phyloP scores from a whole-genome alignment of 2,888 invertebrate genomes.

The Conops quadrifasciatus region DNA sequence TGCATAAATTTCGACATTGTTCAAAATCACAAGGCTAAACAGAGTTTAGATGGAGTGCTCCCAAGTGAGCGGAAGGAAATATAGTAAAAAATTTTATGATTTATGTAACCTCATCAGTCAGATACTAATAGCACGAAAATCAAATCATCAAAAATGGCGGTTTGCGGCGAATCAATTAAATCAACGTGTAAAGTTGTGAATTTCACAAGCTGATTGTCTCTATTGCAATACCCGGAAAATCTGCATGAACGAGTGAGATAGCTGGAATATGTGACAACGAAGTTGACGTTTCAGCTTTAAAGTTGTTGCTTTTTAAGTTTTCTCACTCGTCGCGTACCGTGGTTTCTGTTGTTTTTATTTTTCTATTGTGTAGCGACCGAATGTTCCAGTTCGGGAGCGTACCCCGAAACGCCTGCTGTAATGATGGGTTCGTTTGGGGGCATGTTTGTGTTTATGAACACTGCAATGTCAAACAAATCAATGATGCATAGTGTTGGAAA shows the following conservation, averaged over 20 bases:
- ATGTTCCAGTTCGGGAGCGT: constrained; percentile 16
- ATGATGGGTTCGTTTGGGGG: no score
- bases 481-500: no score
- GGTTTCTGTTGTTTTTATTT: background rate
- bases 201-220: background rate
- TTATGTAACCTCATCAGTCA: constrained; percentile 2
- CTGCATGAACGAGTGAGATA: constrained; percentile 1
- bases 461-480: no score
- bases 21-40: no score
- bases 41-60: constrained; percentile 16
- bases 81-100: background rate
- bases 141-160: constrained; percentile 3
- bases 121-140: background rate
- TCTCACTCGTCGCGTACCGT: background rate
- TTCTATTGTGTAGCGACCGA: constrained; percentile 36
- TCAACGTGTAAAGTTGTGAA: background rate
- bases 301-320: constrained; percentile 18
- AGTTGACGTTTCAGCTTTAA: constrained; percentile 11
- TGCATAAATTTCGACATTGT: no score
- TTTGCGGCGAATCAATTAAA: constrained; percentile 9
- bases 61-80: constrained; percentile 6
- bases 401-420: no score
- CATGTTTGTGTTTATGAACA: no score
- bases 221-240: constrained; percentile 26
- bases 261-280: background rate